Conservation (phyloP, 2,888 invertebrate genomes). For the Patella ulyssiponensis region DNA sequence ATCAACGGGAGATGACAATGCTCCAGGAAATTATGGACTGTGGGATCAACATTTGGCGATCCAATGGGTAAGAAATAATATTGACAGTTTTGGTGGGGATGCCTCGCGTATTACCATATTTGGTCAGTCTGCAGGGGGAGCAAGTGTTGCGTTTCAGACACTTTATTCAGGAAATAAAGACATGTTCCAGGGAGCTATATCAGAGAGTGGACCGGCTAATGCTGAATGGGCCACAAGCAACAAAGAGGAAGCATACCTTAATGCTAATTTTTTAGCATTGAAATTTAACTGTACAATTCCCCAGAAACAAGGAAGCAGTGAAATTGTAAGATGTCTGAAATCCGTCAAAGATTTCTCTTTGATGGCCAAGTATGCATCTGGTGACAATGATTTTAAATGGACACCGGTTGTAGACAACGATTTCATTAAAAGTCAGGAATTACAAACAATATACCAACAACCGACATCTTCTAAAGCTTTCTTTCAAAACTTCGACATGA, state of each 20-base stretch:
- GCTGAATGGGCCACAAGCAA: not conserved
- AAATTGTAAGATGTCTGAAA: not conserved
- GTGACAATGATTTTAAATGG: not conserved
- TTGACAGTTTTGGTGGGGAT: slow-evolving; percentile 31
- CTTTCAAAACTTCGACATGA: not conserved
- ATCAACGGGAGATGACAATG: slow-evolving; percentile 18
- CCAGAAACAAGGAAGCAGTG: no score
- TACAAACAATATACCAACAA: not conserved
- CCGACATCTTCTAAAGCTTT: no score
- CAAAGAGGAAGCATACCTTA: no score
- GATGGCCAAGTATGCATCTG: not conserved
- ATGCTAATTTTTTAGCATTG: no score
- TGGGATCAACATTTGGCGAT: slow-evolving; percentile 31
- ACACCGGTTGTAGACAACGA: not conserved
- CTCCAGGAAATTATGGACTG: slow-evolving; percentile 29
- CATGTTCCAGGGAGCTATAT: slow-evolving; percentile 29
- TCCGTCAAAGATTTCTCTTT: not conserved
- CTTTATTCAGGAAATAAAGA: slow-evolving; percentile 24
- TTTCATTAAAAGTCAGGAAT: not conserved
- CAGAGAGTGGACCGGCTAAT: slow-evolving; percentile 34
- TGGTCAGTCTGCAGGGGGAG: slow-evolving; percentile 30
- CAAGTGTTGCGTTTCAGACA: slow-evolving; percentile 21
- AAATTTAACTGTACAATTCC: no score
- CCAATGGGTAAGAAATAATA: slow-evolving; percentile 29
- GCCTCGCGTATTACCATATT: slow-evolving; percentile 20